Base-by-base conservation (phyloP, 1,140 invertebrate genomes). In the Pseudomyrmex sp. region DNA sequence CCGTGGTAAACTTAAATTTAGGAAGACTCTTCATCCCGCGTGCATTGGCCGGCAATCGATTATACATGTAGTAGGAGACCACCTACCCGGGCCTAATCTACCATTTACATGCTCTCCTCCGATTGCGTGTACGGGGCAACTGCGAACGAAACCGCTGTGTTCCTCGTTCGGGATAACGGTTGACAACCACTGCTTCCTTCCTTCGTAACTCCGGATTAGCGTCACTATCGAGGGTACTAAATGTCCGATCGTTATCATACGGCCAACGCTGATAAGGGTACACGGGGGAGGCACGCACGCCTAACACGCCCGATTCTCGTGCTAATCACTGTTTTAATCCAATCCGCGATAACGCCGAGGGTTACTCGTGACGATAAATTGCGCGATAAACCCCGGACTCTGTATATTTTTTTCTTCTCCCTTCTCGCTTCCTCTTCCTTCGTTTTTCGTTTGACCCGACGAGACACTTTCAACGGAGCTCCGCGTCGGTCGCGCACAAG, bases 281-380 rank as follows among this genome's bases (percentile, higher is more conserved):
- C 20, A 85, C 35, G 35, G 35, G 84, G 79, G 88, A 88, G 86
- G 89, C 90, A 92, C 91, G 91, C 91, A 91, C 88, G 85, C 50
- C 87, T 84, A 86, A 88, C 89, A 86, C 83, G 85, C 86, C 85
- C 86, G 83, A 89, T 90, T 90, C 88, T 69, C 83, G 86, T 85
- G 90, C 90, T 92, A 92, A 92, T 92, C 91, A 91, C 88, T 91
- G 72, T 90, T 91, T 90, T 91, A 92, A 92, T 91, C 87, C 90
- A 88, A 91, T 90, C 88, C 86, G 72, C 65, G 91, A 92, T 92
- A 92, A 86, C 83, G 69, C 35, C 82, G 66, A 84, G 85, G 88
- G 89, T 87, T 88, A 90, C 68, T 87, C 87, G 88, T 88, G 89
- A 85, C 87, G 87, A 90, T 90, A 90, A 90, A 90, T 87, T 86